Percentiles rank a stretch among this genome's conserved stretches.
Conservation (phyloP, 2,797 vertebrate genomes). For the Sternotherus odoratus region DNA sequence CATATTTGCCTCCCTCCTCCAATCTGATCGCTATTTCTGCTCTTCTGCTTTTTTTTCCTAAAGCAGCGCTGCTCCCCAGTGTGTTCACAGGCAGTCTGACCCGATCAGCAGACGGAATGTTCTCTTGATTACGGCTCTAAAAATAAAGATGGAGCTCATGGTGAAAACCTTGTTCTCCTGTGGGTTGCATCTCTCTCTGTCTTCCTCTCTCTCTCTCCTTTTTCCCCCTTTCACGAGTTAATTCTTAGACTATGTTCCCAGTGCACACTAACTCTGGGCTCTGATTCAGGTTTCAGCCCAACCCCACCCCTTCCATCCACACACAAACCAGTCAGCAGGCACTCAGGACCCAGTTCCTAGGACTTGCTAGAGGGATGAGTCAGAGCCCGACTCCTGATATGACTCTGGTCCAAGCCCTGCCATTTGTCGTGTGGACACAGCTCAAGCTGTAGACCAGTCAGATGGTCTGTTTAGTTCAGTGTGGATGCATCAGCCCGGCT, state of each 20-base stretch:
- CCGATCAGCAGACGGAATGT: conserved; percentile 41
- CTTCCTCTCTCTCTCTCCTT: not conserved
- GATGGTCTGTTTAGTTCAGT: not conserved
- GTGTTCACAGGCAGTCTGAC: conserved; percentile 30
- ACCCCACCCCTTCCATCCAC: not conserved
- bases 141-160: conserved; percentile 63
- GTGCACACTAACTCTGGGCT: not conserved
- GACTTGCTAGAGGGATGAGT: not conserved
- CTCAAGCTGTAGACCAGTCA: not conserved
- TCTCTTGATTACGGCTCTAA: conserved; percentile 68
- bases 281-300: not conserved
- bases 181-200: conserved; percentile 7
- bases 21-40: conserved; percentile 33
- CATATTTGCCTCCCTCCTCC: not conserved
- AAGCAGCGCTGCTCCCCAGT: conserved; percentile 9
- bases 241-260: not conserved
- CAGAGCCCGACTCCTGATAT: not conserved
- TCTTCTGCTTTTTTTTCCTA: conserved; percentile 6
- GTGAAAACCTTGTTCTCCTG: conserved; percentile 46
- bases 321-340: not conserved
- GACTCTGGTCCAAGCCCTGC: not conserved
- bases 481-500: not conserved
- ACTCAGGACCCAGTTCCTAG: not conserved
- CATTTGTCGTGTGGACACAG: not conserved
- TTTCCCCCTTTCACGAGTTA: not conserved